Evolutionary conservation across 2,888 invertebrate species (phyloP), one percentile per base, ranked within the genome.

Genomic region (Bibio marci): DNA sequence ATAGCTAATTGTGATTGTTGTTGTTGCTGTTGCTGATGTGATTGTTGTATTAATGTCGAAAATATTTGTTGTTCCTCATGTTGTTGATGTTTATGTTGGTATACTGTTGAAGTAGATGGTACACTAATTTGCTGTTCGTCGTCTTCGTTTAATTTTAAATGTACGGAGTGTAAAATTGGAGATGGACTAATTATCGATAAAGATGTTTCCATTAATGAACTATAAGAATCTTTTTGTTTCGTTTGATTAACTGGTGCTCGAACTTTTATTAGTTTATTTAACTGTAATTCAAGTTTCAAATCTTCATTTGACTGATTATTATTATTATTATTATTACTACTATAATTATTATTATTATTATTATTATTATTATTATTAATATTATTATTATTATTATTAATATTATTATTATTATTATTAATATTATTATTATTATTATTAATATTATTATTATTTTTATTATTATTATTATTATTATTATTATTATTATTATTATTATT

Each of bases 201-300:
- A 36, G 60, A 60, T 34, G 62, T 62, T 48, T 60, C 61, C 55
- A 53, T 53, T 41, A 53, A 46, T 38, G 49, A 43, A 31, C 52
- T 52, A 36, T 51, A 52, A 37, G 47, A 48, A 43, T 51, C 50
- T 46, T 50, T 44, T 37, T 22, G 19, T 22, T 43, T 41, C 14
- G 35, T 52, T 39, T 58, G 57, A 48, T 59, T 53, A 32, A 57
- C 44, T 37, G 59, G 50, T 33, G 56, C 50, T 33, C 62, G 53
- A 45, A 57, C 56, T 19, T 59, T 54, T 35, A 53, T 50, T 45
- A 60, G 45, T 48, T 62, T 61, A 45, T 52, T 56, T 34, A 46
- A 47, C 35, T 51, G 46, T 45, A 46, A 43, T 31, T 41, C 40
- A 31, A 43, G 4, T 22, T n/a, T n/a, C n/a, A n/a, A n/a, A n/a